These are phyloP conservation scores for Caenorhabditis sp. DNA, from an alignment of 2,888 invertebrate genomes.

Conservation along the genomic window DNA sequence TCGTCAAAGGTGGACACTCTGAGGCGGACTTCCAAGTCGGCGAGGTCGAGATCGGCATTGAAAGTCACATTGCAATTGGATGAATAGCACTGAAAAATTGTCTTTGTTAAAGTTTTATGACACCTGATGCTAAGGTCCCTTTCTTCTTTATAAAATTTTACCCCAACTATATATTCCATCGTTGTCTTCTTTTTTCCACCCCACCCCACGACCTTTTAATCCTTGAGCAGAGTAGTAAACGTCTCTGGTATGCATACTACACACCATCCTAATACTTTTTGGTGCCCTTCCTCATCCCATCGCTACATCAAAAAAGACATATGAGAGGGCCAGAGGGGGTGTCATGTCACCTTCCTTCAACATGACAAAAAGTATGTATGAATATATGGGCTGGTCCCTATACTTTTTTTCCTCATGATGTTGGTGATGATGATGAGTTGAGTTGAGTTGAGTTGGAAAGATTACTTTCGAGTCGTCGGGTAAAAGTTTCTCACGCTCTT, in stretches of 20 bases:
- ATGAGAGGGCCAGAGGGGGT: conserved; percentile 9
- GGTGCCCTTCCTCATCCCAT: conserved; percentile 12
- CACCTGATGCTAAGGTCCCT: neutral
- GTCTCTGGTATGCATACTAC: conserved; percentile 57
- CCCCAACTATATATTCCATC: neutral
- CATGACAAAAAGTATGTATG: conserved; percentile 1
- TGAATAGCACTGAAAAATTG: conserved; percentile 58
- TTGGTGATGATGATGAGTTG: conserved; percentile 55
- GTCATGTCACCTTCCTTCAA: conserved; percentile 18
- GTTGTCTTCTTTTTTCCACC: conserved; percentile 5
- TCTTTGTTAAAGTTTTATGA: too few relatives aligned
- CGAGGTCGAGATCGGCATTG: conserved; percentile 24
- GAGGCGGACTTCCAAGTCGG: conserved; percentile 44
- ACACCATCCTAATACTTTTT: conserved; percentile 42
- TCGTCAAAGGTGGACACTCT: conserved; percentile 58
- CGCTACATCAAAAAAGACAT: conserved; percentile 57
- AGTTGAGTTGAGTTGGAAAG: conserved; percentile 4
- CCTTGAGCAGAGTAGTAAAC: conserved; percentile 48
- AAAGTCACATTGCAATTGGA: conserved; percentile 55
- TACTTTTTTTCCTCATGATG: too few relatives aligned
- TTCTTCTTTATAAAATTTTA: conserved; percentile 11
- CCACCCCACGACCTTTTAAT: conserved; percentile 58
- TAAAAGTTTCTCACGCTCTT: conserved; percentile 47
- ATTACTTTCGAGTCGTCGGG: conserved; percentile 32
- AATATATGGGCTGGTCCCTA: too few relatives aligned